A percentile compares a stretch with the other conserved stretches of the same genome.
Evolutionary conservation across 2,888 invertebrate genomes (phyloP).

Genomic region (Meteorus cinctellus): DNA sequence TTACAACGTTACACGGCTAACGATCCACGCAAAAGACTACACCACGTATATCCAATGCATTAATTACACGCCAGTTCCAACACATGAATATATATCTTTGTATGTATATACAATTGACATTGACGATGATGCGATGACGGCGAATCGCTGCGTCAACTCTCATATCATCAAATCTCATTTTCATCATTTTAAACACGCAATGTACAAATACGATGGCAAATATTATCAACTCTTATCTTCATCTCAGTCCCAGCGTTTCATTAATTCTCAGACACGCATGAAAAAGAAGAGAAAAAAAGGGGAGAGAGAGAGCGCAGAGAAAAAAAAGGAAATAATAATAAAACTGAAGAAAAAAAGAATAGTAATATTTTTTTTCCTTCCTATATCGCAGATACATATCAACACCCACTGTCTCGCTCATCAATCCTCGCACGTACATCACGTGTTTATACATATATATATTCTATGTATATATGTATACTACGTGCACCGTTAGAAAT

Average conservation of each 20-base stretch:
- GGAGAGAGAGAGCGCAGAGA: not conserved
- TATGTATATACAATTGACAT: constrained; percentile 3
- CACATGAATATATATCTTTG: not conserved
- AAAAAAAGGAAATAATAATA: constrained; percentile 11
- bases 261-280: constrained; percentile 16
- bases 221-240: not conserved
- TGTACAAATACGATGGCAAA: not conserved
- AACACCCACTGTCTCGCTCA: constrained; percentile 22
- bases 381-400: not conserved
- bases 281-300: not conserved
- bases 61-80: constrained; percentile 31
- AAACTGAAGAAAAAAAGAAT: constrained; percentile 5
- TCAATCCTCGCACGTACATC: constrained; percentile 36
- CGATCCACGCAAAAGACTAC: constrained; percentile 20
- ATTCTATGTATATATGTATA: constrained; percentile 23
- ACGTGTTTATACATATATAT: not conserved
- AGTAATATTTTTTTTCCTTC: constrained; percentile 2
- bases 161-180: constrained; percentile 10
- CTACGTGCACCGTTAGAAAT: constrained; percentile 50
- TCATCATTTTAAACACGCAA: constrained; percentile 23
- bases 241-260: constrained; percentile 20
- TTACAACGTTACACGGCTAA: constrained; percentile 21
- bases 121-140: not conserved
- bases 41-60: constrained; percentile 22
- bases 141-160: not conserved